Percentiles rank a stretch among this genome's conserved stretches.
These are phyloP conservation scores for Agrypnia vestita DNA, from an alignment of 1,140 invertebrate species.

Conservation along the genomic window DNA sequence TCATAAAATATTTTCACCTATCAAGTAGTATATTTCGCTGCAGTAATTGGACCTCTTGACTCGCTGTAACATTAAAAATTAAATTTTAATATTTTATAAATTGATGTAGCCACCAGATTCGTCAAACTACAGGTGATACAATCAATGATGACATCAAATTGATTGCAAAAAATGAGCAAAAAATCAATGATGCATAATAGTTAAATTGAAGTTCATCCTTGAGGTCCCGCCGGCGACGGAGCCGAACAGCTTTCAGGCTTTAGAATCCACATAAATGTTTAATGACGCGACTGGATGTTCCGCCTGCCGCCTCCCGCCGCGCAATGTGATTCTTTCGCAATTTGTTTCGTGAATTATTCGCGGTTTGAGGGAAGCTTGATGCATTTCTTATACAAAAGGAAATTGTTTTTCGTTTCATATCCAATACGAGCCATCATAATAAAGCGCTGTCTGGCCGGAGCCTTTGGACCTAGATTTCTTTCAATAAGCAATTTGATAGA, in stretches of 20 bases:
- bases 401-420: slow-evolving; percentile 54
- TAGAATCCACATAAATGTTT: slow-evolving; percentile 61
- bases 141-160: no score
- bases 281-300: slow-evolving; percentile 60
- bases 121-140: no score
- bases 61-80: no score
- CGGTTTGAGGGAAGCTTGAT: slow-evolving; percentile 54
- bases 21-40: no score
- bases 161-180: no score
- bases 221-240: slow-evolving; percentile 5
- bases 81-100: no score
- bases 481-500: background rate
- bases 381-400: slow-evolving; percentile 42
- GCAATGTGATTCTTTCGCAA: slow-evolving; percentile 61
- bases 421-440: slow-evolving; percentile 6
- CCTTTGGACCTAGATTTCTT: background rate
- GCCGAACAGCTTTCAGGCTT: slow-evolving; percentile 53
- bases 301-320: slow-evolving; percentile 57
- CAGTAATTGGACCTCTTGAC: no score
- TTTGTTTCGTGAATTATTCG: slow-evolving; percentile 61
- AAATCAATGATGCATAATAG: no score
- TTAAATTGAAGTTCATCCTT: no score
- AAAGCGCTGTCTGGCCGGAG: background rate
- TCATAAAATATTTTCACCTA: no score
- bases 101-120: no score